Evolutionary conservation across 2,888 invertebrate species (phyloP).

Genomic region (Drosophila recens): DNA sequence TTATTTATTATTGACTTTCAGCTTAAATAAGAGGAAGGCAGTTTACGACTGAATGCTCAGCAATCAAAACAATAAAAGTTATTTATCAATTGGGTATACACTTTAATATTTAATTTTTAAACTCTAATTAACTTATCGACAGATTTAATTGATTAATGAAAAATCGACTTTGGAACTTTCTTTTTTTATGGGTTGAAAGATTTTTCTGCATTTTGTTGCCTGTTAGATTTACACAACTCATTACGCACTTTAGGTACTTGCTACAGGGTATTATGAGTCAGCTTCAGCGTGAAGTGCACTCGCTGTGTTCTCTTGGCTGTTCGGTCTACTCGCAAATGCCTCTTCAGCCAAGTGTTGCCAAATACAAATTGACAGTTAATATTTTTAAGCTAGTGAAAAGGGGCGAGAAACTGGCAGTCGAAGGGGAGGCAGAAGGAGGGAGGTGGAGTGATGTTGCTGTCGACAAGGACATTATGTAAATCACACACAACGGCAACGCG

Average conservation of each 20-base stretch:
- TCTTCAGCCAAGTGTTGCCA: slow-evolving; percentile 79
- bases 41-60: background rate
- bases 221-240: slow-evolving; percentile 24
- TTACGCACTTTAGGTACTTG: slow-evolving; percentile 1
- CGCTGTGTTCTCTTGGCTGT: slow-evolving; percentile 12
- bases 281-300: slow-evolving; percentile 56
- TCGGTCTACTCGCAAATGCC: slow-evolving; percentile 50
- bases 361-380: slow-evolving; percentile 83
- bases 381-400: slow-evolving; percentile 80
- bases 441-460: slow-evolving; percentile 45
- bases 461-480: slow-evolving; percentile 83
- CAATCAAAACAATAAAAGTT: background rate
- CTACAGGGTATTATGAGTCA: slow-evolving; percentile 35
- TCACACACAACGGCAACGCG: slow-evolving; percentile 59
- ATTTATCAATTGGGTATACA: background rate
- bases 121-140: background rate
- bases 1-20: background rate
- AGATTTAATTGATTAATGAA: background rate
- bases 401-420: slow-evolving; percentile 13
- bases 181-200: background rate
- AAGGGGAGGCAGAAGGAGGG: background rate
- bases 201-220: background rate
- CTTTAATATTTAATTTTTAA: background rate
- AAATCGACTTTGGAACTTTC: too few species aligned
- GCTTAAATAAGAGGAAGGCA: background rate